phyloP scores from a whole-genome alignment of 1,140 invertebrate species.

The Phocides pigmalion region DNA sequence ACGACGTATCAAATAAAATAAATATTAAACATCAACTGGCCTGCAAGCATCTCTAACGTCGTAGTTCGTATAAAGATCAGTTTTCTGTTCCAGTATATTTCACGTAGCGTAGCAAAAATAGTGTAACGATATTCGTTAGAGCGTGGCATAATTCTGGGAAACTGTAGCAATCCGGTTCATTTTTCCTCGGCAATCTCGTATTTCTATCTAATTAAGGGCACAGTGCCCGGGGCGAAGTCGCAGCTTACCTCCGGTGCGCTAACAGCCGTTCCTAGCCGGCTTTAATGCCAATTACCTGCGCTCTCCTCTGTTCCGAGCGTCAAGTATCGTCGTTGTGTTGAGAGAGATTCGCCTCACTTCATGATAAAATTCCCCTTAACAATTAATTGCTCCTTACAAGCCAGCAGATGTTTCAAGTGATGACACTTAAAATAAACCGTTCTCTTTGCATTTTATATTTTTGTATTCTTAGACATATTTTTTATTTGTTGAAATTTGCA shows the following conservation, averaged over 20 bases:
- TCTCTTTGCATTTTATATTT: not conserved
- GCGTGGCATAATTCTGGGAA: slow-evolving; percentile 11
- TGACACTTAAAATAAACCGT: not conserved
- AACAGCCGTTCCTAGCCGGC: slow-evolving; percentile 57
- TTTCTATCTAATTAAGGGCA: slow-evolving; percentile 65
- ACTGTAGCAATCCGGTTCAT: slow-evolving; percentile 35
- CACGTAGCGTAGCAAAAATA: not conserved
- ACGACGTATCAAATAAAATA: too few relatives aligned
- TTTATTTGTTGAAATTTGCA: slow-evolving; percentile 12
- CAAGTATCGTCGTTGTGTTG: slow-evolving; percentile 52
- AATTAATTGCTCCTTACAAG: slow-evolving; percentile 37
- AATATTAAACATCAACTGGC: too few relatives aligned
- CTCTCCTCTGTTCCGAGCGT: slow-evolving; percentile 57
- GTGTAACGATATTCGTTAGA: slow-evolving; percentile 17
- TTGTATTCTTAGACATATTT: not conserved
- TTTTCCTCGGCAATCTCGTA: slow-evolving; percentile 52
- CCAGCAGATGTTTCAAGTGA: slow-evolving; percentile 22
- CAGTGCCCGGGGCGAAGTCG: slow-evolving; percentile 39
- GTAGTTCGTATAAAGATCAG: too few relatives aligned
- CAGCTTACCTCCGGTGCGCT: slow-evolving; percentile 45
- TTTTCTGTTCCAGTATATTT: not conserved
- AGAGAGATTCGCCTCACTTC: slow-evolving; percentile 44
- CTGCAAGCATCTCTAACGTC: too few relatives aligned
- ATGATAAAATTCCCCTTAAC: slow-evolving; percentile 40
- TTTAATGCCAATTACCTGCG: slow-evolving; percentile 73